A percentile compares a stretch with the other conserved stretches of the same genome.
These are phyloP conservation scores for Chironex yamaguchii DNA, from an alignment of 30 jellyfish, hydroid and myxozoan species.

Conservation along the genomic window DNA sequence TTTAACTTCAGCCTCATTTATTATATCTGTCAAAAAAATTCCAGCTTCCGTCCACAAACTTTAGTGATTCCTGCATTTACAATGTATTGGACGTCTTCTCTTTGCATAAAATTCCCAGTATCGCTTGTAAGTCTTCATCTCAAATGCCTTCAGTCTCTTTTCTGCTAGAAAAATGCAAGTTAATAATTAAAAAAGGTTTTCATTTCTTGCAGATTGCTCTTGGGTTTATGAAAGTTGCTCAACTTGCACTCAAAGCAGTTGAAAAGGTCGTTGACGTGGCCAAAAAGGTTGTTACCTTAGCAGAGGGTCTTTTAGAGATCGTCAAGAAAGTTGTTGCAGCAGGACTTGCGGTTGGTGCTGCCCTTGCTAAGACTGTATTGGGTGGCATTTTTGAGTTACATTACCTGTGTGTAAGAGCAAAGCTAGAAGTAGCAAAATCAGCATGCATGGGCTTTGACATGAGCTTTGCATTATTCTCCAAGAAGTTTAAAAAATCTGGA, in stretches of 20 bases:
- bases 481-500: too few species aligned
- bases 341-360: slow-evolving; percentile 54
- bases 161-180: too few species aligned
- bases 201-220: slow-evolving; percentile 58
- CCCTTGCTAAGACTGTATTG: slow-evolving; percentile 21
- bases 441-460: slow-evolving; percentile 72
- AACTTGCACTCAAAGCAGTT: slow-evolving; percentile 53
- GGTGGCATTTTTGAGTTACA: slow-evolving; percentile 66
- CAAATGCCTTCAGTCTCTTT: too few species aligned
- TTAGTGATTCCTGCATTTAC: too few species aligned
- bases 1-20: too few species aligned
- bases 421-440: slow-evolving; percentile 71
- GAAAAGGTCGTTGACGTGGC: slow-evolving; percentile 67
- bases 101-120: too few species aligned
- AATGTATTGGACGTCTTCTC: too few species aligned
- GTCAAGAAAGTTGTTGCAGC: slow-evolving; percentile 68
- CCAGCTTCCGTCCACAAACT: too few species aligned
- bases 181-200: too few species aligned
- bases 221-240: slow-evolving; percentile 48
- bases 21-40: too few species aligned
- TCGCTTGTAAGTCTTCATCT: too few species aligned
- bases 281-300: slow-evolving; percentile 24
- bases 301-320: slow-evolving; percentile 50
- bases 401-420: slow-evolving; percentile 81
- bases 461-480: slow-evolving; percentile 74